Evolutionary conservation across 2,888 invertebrate species (phyloP), one percentile per base, ranked within the genome.

Genomic region (Scaptomyza cyrtandrae): DNA sequence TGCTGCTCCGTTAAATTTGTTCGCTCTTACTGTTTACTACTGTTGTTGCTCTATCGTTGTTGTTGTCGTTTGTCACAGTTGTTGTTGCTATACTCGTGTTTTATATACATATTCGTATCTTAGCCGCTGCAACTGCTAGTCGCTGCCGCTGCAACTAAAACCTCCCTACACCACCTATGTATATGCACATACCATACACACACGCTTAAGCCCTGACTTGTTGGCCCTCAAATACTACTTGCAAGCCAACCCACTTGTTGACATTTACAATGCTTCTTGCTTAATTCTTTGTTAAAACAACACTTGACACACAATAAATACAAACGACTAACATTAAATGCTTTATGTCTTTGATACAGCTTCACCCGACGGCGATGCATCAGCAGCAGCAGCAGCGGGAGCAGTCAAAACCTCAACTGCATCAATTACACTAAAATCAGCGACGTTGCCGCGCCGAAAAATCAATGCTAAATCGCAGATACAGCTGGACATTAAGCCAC

Each of bases 341-440:
- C 10, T 31, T 9, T 39, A 37, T 33, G 46, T 46, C 54, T 11
- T 52, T 58, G 41, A 50, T 49, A 44, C 67, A 89, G 89, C 90
- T 70, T 90, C 90, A 41, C 89, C 89, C 1, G 88, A 88, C 27
- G 78, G 71, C 35, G 89, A 90, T 45, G 75, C 77, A 3, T 55
- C 86, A 45, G 58, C 78, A 0, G 75, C 75, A 4, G 19, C 19
- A 19, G 61, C 86, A 46, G 57, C 80, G 0, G 86, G 88, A 19
- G 83, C 90, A 3, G 89, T 92, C 39, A 94, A 95, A 90, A 94
- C 94, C 3, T 94, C 94, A 14, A 94, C 94, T 27, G 94, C 95
- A 77, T 95, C 95, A 78, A 95, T 95, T 58, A 94, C 94, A 1
- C 90, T 95, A 31, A 95, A 95, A 88, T 95, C 95, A 63, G 95